A percentile compares a stretch with the other conserved stretches of the same genome.
Evolutionary conservation across 2,888 invertebrate species (phyloP).

Genomic region (Drosophila fungiperda): DNA sequence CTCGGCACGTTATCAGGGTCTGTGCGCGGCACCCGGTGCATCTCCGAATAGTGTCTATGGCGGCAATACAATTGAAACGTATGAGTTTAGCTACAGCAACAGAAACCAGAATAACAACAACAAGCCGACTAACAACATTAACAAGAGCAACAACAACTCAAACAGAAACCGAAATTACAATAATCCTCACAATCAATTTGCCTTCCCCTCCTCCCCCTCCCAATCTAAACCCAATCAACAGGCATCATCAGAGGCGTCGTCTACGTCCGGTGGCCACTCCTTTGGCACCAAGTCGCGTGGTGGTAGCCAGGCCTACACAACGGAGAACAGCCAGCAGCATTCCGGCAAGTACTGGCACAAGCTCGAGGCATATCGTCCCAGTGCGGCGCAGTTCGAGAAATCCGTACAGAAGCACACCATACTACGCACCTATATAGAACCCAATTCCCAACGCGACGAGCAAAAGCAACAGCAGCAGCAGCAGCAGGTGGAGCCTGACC

Average conservation of each 20-base stretch:
- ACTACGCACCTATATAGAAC: slow-evolving; percentile 78
- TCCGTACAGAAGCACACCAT: slow-evolving; percentile 81
- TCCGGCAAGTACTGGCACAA: slow-evolving; percentile 71
- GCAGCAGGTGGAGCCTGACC: slow-evolving; percentile 24
- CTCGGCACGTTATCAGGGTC: slow-evolving; percentile 90
- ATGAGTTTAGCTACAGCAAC: slow-evolving; percentile 80
- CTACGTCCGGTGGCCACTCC: slow-evolving; percentile 63
- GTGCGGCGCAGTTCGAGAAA: slow-evolving; percentile 78
- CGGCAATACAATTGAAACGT: slow-evolving; percentile 83
- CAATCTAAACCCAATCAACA: slow-evolving; percentile 83
- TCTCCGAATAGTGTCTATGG: slow-evolving; percentile 86
- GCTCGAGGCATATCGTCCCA: slow-evolving; percentile 79
- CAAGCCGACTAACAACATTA: slow-evolving; percentile 87
- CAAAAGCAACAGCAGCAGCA: slow-evolving; percentile 55
- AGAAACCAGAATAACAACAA: slow-evolving; percentile 84
- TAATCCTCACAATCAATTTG: slow-evolving; percentile 83
- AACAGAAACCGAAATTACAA: slow-evolving; percentile 85
- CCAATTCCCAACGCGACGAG: slow-evolving; percentile 29
- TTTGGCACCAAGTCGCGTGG: slow-evolving; percentile 70
- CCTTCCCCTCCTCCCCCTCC: slow-evolving; percentile 64
- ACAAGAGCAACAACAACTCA: slow-evolving; percentile 83
- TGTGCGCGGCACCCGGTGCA: slow-evolving; percentile 87
- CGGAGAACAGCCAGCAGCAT: slow-evolving; percentile 64
- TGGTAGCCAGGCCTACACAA: slow-evolving; percentile 72
- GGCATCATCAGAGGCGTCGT: slow-evolving; percentile 83